Evolutionary conservation across 1,140 invertebrate species (phyloP), one percentile per base, ranked within the genome.

Genomic region (Nymphalis io): DNA sequence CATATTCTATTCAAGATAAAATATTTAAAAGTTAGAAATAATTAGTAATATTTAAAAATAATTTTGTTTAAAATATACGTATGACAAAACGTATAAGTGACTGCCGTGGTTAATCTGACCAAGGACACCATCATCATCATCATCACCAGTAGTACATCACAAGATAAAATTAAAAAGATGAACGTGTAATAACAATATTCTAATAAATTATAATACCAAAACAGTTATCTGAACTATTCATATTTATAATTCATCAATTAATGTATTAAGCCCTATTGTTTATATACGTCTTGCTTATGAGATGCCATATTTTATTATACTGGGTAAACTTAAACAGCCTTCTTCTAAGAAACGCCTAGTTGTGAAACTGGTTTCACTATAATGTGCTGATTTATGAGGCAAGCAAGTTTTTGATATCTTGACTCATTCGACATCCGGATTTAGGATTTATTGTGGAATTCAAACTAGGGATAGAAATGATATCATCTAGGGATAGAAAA

Each of bases 321-420:
- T 12, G 46, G 18, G 20, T 18, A 20, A 18, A 51, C 16, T 51
- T 21, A 60, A 55, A 68, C 39, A 69, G 42, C 44, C 60, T 51
- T 60, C 55, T 77, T 77, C 72, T 64, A 60, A 69, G 72, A 74
- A 74, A 46, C 46, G 58, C 33, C 40, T 44, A 72, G 61, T 39
- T 65, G 42, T 53, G 38, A 72, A 74, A 74, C 62, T 67, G 23
- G 71, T 70, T 60, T 15, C 11, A 55, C 60, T 46, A 63, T 64
- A 57, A 46, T 44, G 42, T 64, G 40, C 13, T n/a, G 44, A 64
- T 73, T 70, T 69, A 67, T 71, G 53, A 78, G 76, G 76, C 59
- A 69, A 75, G 59, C 76, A 16, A 63, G 66, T 78, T 75, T 73
- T 73, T 73, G 27, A 59, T 65, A 67, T 44, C 60, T 70, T 74